These are phyloP conservation scores for Lynx canadensis DNA, from an alignment of 2,113 vertebrate genomes.

Conservation along the genomic window DNA sequence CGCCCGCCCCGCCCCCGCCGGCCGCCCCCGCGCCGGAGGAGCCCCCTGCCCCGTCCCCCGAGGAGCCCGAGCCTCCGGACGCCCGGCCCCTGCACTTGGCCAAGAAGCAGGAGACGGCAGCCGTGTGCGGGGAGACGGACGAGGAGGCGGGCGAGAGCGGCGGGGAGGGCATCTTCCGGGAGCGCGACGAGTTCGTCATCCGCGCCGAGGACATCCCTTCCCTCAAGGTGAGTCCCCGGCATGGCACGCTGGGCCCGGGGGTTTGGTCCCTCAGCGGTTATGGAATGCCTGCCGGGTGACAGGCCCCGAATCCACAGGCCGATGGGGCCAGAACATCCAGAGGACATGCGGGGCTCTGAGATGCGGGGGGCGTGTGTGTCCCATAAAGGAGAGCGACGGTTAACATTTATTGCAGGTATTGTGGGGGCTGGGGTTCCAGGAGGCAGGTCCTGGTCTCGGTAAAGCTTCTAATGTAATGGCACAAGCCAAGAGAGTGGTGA, in stretches of 20 bases:
- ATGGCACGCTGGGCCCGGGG: fast-evolving
- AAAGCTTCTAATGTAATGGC: neutral
- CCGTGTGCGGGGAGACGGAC: constrained; percentile 94
- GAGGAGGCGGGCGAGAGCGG: constrained; percentile 94
- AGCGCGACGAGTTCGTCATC: constrained; percentile 95
- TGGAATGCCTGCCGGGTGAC: neutral
- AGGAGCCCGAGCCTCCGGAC: constrained; percentile 85
- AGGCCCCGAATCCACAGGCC: neutral
- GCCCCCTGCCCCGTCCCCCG: constrained; percentile 80
- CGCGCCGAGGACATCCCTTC: constrained; percentile 93
- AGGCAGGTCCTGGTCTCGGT: neutral
- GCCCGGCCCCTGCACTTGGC: constrained; percentile 91
- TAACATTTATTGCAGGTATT: fast-evolving
- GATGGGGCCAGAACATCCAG: fast-evolving
- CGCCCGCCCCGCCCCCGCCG: constrained; percentile 50
- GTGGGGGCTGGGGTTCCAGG: neutral
- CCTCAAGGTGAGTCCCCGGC: constrained; percentile 87
- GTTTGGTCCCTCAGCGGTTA: neutral
- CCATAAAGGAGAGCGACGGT: fast-evolving
- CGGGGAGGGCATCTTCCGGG: constrained; percentile 94
- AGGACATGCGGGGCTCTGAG: fast-evolving
- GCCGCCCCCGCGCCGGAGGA: constrained; percentile 65
- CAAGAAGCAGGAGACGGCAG: constrained; percentile 93
- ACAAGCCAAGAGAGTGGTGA: fast-evolving
- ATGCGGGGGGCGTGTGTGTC: no score